phyloP scores from a whole-genome alignment of 92 coral and sea anemone genomes.

The Scolanthus callimorphus region DNA sequence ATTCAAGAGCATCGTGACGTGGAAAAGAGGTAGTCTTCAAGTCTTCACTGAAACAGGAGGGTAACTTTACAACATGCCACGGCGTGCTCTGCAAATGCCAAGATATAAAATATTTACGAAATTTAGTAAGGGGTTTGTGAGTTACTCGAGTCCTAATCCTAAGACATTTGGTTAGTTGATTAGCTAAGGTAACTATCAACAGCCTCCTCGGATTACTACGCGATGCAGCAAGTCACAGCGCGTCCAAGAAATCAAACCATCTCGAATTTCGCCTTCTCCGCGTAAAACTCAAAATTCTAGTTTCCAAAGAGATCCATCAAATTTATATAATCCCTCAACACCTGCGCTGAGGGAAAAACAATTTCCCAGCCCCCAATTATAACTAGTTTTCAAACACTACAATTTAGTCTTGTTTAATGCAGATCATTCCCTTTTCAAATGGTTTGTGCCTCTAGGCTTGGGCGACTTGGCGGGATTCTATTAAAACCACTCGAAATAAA shows the following conservation, averaged over 20 bases:
- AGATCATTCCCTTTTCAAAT: neutral
- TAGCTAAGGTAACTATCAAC: conserved; percentile 1
- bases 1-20: neutral
- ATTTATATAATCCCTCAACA: neutral
- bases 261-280: no score
- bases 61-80: no score
- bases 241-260: no score
- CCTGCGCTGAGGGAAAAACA: neutral
- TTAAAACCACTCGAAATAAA: no score
- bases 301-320: neutral
- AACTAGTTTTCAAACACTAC: neutral
- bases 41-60: no score
- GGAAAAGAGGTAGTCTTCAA: no score
- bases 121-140: neutral
- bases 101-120: no score
- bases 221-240: conserved; percentile 37
- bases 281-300: neutral
- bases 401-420: neutral
- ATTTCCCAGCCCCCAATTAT: neutral
- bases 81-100: no score
- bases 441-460: neutral
- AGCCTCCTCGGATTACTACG: conserved; percentile 23
- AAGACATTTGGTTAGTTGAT: neutral
- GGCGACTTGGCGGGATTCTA: neutral
- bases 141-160: neutral